phyloP scores from a whole-genome alignment of 1,140 invertebrate species.

The Rhagoletis pomonella region DNA sequence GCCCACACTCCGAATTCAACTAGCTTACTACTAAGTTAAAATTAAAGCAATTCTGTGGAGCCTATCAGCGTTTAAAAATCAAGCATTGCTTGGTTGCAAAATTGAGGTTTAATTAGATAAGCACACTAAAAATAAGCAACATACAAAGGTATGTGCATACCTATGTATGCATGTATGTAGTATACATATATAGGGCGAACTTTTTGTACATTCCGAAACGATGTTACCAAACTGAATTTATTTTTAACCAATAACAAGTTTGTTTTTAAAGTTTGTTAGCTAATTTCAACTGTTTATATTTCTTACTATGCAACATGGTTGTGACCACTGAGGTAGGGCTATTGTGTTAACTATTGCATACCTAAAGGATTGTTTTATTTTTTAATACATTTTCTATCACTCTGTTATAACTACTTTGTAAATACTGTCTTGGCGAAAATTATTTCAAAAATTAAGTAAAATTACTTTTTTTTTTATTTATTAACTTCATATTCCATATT shows the following conservation, averaged over 20 bases:
- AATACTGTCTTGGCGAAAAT: constrained; percentile 32
- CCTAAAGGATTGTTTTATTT: neutral
- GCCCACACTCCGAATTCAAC: neutral
- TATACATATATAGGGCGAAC: no score
- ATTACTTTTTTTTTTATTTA: constrained; percentile 18
- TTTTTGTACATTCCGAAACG: no score
- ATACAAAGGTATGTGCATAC: no score
- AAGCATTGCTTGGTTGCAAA: no score
- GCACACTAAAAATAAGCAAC: constrained; percentile 4
- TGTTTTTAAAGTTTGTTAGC: neutral
- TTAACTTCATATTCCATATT: neutral
- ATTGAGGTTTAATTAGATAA: neutral
- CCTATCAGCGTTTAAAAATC: neutral
- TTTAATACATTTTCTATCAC: neutral
- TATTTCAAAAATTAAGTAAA: neutral
- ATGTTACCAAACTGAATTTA: no score
- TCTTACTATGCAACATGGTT: neutral
- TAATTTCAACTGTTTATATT: constrained; percentile 4
- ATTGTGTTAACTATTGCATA: constrained; percentile 4
- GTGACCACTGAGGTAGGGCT: constrained; percentile 16
- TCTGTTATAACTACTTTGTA: constrained; percentile 1
- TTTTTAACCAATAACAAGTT: neutral
- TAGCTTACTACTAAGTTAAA: neutral
- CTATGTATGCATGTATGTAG: no score
- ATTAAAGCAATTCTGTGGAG: neutral